phyloP scores from a whole-genome alignment of 2,888 invertebrate species.

The Dysmachus trigonus region DNA sequence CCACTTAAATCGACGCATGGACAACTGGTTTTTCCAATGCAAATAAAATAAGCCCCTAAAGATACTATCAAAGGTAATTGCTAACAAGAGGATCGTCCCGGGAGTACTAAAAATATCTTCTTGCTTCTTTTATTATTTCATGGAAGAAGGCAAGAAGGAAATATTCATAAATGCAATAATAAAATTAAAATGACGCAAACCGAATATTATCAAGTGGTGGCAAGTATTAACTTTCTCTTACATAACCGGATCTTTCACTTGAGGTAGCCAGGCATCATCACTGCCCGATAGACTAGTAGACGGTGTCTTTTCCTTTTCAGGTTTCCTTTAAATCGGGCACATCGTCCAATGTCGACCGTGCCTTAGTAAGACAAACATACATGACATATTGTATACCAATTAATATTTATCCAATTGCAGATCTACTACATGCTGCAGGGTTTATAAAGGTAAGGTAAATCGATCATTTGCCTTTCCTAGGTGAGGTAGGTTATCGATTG shows the following conservation, averaged over 20 bases:
- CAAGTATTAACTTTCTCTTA: slow-evolving; percentile 15
- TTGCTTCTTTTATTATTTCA: not conserved
- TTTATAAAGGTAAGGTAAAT: not conserved
- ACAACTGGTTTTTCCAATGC: not conserved
- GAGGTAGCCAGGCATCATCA: not conserved
- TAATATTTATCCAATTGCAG: too few relatives aligned
- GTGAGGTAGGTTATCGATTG: not conserved
- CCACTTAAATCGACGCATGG: not conserved
- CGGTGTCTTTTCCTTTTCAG: not conserved
- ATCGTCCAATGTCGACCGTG: not conserved
- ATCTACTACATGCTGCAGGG: not conserved
- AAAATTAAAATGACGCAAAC: slow-evolving; percentile 1
- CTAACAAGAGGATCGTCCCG: not conserved
- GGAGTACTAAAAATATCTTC: not conserved
- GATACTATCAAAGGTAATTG: not conserved
- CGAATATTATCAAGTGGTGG: not conserved
- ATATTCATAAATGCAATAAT: not conserved
- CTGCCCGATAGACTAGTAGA: not conserved
- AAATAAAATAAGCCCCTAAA: not conserved
- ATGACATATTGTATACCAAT: too few relatives aligned
- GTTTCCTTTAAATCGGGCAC: not conserved
- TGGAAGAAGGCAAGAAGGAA: not conserved
- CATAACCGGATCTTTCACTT: slow-evolving; percentile 13
- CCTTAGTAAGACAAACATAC: too few relatives aligned
- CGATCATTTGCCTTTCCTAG: not conserved